A percentile compares a stretch with the other conserved stretches of the same genome.
Evolutionary conservation across 2,113 vertebrate species (phyloP).

Genomic region (Alosa alosa): DNA sequence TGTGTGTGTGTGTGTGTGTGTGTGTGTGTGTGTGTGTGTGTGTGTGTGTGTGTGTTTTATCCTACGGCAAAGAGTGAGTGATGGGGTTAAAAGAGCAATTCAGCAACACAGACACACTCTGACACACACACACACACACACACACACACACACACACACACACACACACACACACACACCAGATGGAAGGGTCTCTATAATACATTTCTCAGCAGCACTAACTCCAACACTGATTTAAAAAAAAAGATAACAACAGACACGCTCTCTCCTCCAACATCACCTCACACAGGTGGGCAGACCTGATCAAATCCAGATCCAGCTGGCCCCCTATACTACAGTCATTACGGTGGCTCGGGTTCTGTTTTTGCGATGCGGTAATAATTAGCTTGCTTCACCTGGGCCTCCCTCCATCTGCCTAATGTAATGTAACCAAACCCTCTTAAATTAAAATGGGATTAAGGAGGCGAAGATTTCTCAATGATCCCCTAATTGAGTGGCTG

Average conservation of each 20-base stretch:
- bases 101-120: neutral
- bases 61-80: neutral
- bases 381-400: conserved; percentile 54
- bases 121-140: neutral
- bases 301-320: neutral
- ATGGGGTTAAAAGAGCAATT: neutral
- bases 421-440: conserved; percentile 53
- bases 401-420: conserved; percentile 40
- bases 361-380: conserved; percentile 46
- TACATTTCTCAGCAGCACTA: neutral
- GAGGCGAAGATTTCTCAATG: conserved; percentile 47
- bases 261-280: neutral
- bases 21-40: conserved; percentile 2
- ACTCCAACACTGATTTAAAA: neutral
- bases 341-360: neutral
- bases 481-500: conserved; percentile 51
- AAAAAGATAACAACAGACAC: neutral
- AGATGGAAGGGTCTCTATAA: neutral
- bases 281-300: neutral
- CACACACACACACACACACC: neutral
- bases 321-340: neutral
- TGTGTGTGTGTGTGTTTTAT: neutral
- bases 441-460: conserved; percentile 59
- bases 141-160: neutral
- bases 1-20: conserved; percentile 22